phyloP scores from a whole-genome alignment of 2,797 vertebrate genomes.

The Cossypha caffra region DNA sequence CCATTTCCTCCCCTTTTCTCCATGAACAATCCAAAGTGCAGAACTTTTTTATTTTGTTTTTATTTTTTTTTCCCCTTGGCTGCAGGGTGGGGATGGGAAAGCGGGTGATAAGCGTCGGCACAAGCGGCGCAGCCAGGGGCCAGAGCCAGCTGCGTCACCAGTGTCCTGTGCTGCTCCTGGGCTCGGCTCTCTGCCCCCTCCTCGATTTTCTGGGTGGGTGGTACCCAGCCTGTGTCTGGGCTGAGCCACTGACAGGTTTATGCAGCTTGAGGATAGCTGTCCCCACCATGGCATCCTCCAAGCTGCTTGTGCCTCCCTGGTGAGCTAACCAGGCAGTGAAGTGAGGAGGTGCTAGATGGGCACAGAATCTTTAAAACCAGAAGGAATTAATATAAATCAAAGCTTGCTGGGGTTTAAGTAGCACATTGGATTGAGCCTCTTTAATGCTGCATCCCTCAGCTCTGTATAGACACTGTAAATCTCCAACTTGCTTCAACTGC shows the following conservation, averaged over 20 bases:
- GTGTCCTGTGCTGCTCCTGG: neutral
- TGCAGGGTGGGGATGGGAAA: rapidly evolving
- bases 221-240: neutral
- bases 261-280: neutral
- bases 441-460: neutral
- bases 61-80: neutral
- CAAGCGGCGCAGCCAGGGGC: neutral
- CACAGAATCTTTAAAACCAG: neutral
- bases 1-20: conserved; percentile 30
- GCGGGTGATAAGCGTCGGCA: neutral
- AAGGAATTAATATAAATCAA: neutral
- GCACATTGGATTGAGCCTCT: neutral
- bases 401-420: neutral
- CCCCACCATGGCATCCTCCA: neutral
- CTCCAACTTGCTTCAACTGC: neutral
- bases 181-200: neutral
- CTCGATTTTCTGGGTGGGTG: neutral
- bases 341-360: neutral
- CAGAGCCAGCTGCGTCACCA: neutral
- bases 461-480: neutral
- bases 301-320: rapidly evolving
- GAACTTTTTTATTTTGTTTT: neutral
- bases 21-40: neutral
- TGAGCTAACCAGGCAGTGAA: neutral
- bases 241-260: neutral